phyloP scores from a whole-genome alignment of 2,888 invertebrate genomes.

The Aspidiotus rigidus region DNA sequence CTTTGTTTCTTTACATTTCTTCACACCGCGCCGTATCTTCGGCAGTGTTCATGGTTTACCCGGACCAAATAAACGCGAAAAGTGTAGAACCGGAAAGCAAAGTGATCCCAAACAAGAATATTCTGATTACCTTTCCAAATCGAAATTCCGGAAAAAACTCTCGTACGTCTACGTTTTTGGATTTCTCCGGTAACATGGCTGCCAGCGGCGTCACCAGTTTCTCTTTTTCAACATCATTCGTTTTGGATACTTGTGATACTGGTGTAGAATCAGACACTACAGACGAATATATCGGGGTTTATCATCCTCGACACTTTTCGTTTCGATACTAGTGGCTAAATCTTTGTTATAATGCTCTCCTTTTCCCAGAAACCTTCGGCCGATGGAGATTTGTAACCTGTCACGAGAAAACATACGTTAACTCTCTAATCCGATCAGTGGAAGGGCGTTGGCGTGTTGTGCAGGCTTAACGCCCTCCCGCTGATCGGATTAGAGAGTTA shows the following conservation, averaged over 20 bases:
- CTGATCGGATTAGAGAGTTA: no score
- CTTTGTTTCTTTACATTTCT: conserved; percentile 34
- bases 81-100: conserved; percentile 68
- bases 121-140: conserved; percentile 58
- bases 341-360: conserved; percentile 69
- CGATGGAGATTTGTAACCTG: no score
- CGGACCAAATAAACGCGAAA: conserved; percentile 88
- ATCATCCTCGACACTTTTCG: background rate
- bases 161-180: conserved; percentile 80
- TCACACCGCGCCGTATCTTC: conserved; percentile 34
- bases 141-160: conserved; percentile 92
- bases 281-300: conserved; percentile 67
- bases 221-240: conserved; percentile 38
- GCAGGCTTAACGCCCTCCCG: no score
- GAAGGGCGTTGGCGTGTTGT: no score
- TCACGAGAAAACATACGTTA: no score
- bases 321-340: background rate
- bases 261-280: conserved; percentile 38
- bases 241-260: conserved; percentile 47
- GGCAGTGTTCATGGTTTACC: conserved; percentile 61
- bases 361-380: conserved; percentile 89
- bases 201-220: conserved; percentile 81
- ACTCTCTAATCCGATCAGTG: no score
- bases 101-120: no score
- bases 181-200: conserved; percentile 94